Evolutionary conservation across 2,113 vertebrate species (phyloP).

Genomic region (Chaetodon trifascialis): DNA sequence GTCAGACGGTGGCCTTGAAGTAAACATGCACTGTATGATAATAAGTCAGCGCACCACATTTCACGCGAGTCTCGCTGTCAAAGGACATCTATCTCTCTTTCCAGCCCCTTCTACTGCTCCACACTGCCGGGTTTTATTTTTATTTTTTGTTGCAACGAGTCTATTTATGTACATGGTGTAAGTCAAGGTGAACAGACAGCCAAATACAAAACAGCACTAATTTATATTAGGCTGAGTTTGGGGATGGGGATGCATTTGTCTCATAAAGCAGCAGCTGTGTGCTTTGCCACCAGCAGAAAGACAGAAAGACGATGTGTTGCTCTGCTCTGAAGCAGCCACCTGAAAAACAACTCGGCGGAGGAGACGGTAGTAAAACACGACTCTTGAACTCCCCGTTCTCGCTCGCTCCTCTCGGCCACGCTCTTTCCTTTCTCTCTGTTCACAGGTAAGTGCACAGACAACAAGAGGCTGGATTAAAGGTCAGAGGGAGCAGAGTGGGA

Average conservation of each 20-base stretch:
- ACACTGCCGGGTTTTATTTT: background rate
- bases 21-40: constrained; percentile 69
- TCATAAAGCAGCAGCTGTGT: constrained; percentile 38
- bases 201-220: constrained; percentile 50
- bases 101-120: constrained; percentile 26
- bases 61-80: constrained; percentile 75
- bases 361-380: constrained; percentile 47
- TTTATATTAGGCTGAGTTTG: constrained; percentile 38
- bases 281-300: constrained; percentile 7
- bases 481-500: background rate
- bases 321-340: constrained; percentile 21
- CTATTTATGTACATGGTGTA: constrained; percentile 47
- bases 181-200: constrained; percentile 55
- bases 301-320: constrained; percentile 29
- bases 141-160: constrained; percentile 13
- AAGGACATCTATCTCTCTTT: constrained; percentile 60
- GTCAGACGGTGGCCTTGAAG: constrained; percentile 69
- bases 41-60: constrained; percentile 73
- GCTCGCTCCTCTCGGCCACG: background rate
- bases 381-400: constrained; percentile 22
- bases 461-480: constrained; percentile 28
- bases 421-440: background rate
- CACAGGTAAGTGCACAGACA: background rate
- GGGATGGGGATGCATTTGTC: constrained; percentile 31
- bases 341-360: constrained; percentile 51